Percentiles rank a stretch among this genome's conserved stretches.
These are phyloP conservation scores for Uria lomvia DNA, from an alignment of 2,113 vertebrate genomes.

Conservation along the genomic window DNA sequence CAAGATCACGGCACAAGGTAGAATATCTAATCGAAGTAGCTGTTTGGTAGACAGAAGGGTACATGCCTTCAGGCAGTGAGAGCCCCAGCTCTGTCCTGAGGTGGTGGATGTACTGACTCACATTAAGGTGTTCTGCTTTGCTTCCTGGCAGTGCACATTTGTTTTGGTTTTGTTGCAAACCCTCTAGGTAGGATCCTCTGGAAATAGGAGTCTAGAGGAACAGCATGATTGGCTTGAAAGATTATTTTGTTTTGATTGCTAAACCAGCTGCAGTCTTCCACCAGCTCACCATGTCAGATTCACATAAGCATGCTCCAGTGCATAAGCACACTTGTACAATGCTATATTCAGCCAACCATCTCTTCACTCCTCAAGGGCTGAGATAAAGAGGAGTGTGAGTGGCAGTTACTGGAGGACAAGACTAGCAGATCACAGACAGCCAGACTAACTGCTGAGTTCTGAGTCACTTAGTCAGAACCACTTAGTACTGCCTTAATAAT, in stretches of 20 bases:
- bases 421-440: not conserved
- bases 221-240: conserved; percentile 6
- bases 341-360: not conserved
- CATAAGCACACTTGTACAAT: not conserved
- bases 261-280: conserved; percentile 14
- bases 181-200: not conserved
- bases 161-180: not conserved
- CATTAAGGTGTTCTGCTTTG: not conserved
- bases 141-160: not conserved
- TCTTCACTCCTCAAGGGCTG: not conserved
- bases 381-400: not conserved
- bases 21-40: not conserved
- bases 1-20: not conserved
- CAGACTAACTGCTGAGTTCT: not conserved
- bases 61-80: not conserved
- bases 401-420: not conserved
- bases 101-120: not conserved
- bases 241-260: conserved; percentile 38
- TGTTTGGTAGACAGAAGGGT: not conserved
- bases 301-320: conserved; percentile 2
- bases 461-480: not conserved
- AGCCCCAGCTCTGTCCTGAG: not conserved
- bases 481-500: not conserved
- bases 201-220: not conserved
- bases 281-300: conserved; percentile 23